Conservation (phyloP, 1,140 invertebrate genomes). For the Meteorus sp. region DNA sequence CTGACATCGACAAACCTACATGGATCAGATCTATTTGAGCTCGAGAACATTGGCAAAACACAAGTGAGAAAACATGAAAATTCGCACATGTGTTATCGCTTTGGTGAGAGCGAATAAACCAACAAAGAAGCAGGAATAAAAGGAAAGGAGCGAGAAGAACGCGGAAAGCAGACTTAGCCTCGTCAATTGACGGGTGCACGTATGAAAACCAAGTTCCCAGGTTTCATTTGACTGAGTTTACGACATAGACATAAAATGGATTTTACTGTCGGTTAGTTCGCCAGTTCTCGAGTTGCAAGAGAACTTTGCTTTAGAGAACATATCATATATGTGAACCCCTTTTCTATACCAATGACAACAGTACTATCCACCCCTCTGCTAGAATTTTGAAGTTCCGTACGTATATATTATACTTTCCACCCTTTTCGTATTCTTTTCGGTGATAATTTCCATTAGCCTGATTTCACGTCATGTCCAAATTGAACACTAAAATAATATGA, state of each 20-base stretch:
- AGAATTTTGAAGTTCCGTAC: not conserved
- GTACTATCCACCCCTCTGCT: not conserved
- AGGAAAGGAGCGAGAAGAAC: no score
- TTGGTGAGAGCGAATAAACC: no score
- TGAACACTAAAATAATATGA: no score
- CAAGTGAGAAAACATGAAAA: no score
- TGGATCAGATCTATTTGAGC: no score
- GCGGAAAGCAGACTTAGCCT: not conserved
- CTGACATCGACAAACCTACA: no score
- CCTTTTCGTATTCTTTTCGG: no score
- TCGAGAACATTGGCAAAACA: no score
- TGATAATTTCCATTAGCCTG: no score
- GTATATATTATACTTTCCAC: not conserved
- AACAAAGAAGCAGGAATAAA: no score
- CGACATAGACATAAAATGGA: constrained; percentile 55
- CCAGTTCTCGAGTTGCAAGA: constrained; percentile 56
- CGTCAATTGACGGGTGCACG: constrained; percentile 40
- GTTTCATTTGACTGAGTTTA: constrained; percentile 58
- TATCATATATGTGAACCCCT: constrained; percentile 42
- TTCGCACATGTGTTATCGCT: no score
- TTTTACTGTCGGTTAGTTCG: constrained; percentile 58
- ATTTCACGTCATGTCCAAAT: no score
- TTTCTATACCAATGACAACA: not conserved
- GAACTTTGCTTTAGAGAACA: constrained; percentile 52
- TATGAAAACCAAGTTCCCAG: constrained; percentile 55